Evolutionary conservation across 1,140 invertebrate species (phyloP), one percentile per base, ranked within the genome.

Genomic region (Scaptomyza graminum): DNA sequence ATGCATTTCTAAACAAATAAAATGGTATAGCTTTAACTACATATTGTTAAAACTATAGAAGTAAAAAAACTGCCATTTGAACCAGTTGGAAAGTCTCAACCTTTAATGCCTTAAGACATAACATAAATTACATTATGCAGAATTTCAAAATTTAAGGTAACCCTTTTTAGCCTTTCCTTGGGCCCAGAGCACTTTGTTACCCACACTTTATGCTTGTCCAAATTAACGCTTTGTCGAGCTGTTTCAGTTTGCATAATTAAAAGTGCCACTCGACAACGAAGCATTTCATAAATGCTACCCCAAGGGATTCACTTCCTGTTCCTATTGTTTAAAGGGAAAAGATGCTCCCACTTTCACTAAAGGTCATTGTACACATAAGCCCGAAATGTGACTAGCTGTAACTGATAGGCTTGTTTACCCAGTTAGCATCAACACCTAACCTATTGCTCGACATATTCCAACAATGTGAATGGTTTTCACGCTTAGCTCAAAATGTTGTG

Each of bases 211-310:
- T 44, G 62, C 28, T 52, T 43, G 68, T 47, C 12, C 47, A 65
- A 47, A 71, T 63, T 69, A 63, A 63, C 59, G 43, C 41, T 18
- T 55, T 39, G 47, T 28, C 16, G 25, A 22, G n/a, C 22, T 51
- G 50, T 22, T 46, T 11, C 54, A 39, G 54, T 69, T 69, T 69
- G 50, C 66, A 63, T 69, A 69, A 69, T 69, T 62, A 71, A 71
- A 65, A 57, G 54, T 47, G 52, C 39, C 51, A 44, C 37, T 34
- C 31, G 15, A 22, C 44, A 64, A 54, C 22, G 22, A 31, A 60
- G 22, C 16, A 51, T 67, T 61, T 37, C 47, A 44, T 22, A 51
- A 44, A 44, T 51, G 28, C 13, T 16, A 13, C 3, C 28, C 18
- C n/a, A 15, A 56, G 46, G 37, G 39, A 16, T 37, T 25, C 9